Evolutionary conservation across 2,888 invertebrate genomes (phyloP).

Genomic region (Notocelia uddmanniana): DNA sequence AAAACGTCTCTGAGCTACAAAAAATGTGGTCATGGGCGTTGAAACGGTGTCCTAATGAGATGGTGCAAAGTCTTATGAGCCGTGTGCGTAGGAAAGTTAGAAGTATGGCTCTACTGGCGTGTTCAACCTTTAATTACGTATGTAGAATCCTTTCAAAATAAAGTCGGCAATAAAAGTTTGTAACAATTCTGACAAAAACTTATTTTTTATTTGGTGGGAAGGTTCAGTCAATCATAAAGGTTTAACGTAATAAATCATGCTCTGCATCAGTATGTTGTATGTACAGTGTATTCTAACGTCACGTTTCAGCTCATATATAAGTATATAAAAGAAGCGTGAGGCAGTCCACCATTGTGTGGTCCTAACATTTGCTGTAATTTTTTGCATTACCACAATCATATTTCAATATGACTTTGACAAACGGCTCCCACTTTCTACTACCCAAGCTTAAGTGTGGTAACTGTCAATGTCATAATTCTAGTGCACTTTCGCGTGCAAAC

Average conservation of each 20-base stretch:
- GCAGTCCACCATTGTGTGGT: not conserved
- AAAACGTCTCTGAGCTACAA: no score
- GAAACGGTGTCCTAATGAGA: no score
- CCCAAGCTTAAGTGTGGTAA: slow-evolving; percentile 16
- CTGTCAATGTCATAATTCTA: slow-evolving; percentile 25
- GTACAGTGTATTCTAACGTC: not conserved
- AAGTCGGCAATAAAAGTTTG: no score
- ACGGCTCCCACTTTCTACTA: slow-evolving; percentile 4
- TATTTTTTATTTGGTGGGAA: not conserved
- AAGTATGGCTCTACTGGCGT: no score
- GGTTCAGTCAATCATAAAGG: not conserved
- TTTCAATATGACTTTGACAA: slow-evolving; percentile 26
- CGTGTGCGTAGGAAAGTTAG: no score
- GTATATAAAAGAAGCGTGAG: slow-evolving; percentile 8
- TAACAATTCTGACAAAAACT: no score
- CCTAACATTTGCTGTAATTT: not conserved
- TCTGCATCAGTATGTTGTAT: not conserved
- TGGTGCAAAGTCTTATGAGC: no score
- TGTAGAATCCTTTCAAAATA: no score
- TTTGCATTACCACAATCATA: slow-evolving; percentile 27
- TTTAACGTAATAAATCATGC: not conserved
- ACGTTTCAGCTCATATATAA: not conserved
- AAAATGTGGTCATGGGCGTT: no score
- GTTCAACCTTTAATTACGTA: no score
- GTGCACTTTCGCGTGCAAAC: slow-evolving; percentile 26